Evolutionary conservation across 2,797 vertebrate species (phyloP).

Genomic region (Lepus oiostolus): DNA sequence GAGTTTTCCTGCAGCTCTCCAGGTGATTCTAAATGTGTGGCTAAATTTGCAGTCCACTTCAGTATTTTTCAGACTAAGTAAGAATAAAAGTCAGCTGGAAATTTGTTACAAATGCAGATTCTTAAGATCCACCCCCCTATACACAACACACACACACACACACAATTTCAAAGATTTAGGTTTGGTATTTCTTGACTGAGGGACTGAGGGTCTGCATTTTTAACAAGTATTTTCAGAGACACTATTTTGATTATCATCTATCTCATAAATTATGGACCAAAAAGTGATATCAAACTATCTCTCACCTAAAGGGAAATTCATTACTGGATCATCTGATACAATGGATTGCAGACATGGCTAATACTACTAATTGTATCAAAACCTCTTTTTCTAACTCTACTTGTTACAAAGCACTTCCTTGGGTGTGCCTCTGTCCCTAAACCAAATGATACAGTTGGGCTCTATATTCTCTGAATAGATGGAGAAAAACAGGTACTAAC

Average conservation of each 20-base stretch:
- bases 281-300: conserved; percentile 18
- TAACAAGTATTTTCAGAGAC: conserved; percentile 57
- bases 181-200: not conserved
- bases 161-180: not conserved
- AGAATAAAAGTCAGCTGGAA: conserved; percentile 22
- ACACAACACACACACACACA: too few species aligned
- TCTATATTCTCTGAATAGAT: not conserved
- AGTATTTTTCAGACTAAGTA: conserved; percentile 45
- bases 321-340: conserved; percentile 26
- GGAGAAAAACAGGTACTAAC: not conserved
- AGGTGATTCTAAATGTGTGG: not conserved
- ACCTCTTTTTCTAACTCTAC: not conserved
- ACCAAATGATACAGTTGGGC: not conserved
- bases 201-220: conserved; percentile 13
- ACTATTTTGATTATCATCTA: conserved; percentile 50
- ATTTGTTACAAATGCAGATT: conserved; percentile 33
- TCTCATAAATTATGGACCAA: not conserved
- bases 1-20: not conserved
- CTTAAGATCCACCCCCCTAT: not conserved
- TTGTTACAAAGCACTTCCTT: not conserved
- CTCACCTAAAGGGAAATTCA: conserved; percentile 26
- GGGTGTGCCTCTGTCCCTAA: not conserved
- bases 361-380: not conserved
- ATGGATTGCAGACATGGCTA: not conserved
- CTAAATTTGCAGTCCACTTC: not conserved